Base-by-base conservation (phyloP, 2,888 invertebrate species). In the Ypsolopha scabrella region DNA sequence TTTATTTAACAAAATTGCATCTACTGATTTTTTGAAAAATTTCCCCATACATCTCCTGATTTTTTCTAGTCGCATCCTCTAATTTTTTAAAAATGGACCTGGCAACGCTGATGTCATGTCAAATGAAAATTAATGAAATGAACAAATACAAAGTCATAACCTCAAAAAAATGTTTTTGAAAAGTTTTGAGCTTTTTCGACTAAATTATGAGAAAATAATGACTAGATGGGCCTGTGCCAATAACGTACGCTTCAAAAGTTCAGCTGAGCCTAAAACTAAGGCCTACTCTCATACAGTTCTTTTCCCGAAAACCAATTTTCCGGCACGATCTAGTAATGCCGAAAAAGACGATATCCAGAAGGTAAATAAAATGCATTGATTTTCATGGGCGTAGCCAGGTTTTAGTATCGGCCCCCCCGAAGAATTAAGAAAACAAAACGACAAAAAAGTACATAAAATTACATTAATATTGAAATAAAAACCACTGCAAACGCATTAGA, bases 281-380 rank as follows among this genome's bases (percentile, higher is more conserved):
- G 67, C 73, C 6, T 85, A 86, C 69, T 82, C 85, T 35, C 78
- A 85, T 54, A 85, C 85, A 35, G 72, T 85, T 63, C 61, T 83
- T 7, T 74, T 75, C 11, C 83, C 85, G 3, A 83, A 80, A 66
- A 79, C 80, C 0, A 70, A 74, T 66, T 81, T 81, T 65, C 78
- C 82, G 48, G 63, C 72, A 52, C 69, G 85, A 51, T 70, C 75
- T 6, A 78, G 54, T 53, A 74, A 66, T 51, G 56, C 61, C n/a
- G 61, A 63, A 57, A 80, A 72, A 66, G 75, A 79, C 48, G 70
- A 82, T 58, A 78, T 85, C 63, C 72, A 78, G 53, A 78, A 75
- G 77, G 85, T 85, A 68, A 61, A 24, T 50, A 36, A 11, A 6
- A 39, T 37, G 37, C 8, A 47, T 35, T 9, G 41, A 11, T 9